These are phyloP conservation scores for Bergia sp. DNA, from an alignment of 92 coral and sea anemone genomes.

Conservation along the genomic window DNA sequence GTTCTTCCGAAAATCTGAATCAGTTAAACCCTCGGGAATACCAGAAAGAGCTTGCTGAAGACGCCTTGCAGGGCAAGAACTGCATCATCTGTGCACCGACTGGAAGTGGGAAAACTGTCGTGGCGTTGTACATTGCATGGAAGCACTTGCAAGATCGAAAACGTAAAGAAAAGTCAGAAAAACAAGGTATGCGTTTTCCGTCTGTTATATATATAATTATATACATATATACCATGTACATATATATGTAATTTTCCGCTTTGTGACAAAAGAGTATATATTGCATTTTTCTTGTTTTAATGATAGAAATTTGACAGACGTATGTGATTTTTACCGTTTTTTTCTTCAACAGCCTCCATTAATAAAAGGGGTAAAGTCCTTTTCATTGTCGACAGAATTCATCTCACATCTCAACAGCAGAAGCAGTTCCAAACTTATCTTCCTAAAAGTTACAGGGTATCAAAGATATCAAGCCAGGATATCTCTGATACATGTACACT, in stretches of 20 bases:
- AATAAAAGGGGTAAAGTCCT: slow-evolving; percentile 57
- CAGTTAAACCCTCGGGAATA: not conserved
- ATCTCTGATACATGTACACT: slow-evolving; percentile 52
- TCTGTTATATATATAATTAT: too few species aligned
- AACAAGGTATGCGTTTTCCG: too few species aligned
- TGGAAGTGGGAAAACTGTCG: not conserved
- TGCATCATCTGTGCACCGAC: slow-evolving; percentile 39
- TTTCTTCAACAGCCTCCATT: not conserved
- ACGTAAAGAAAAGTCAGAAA: not conserved
- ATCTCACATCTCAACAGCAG: slow-evolving; percentile 83
- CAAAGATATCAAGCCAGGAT: slow-evolving; percentile 70
- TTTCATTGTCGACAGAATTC: slow-evolving; percentile 90
- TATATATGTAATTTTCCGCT: too few species aligned
- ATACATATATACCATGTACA: too few species aligned
- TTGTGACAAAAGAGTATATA: too few species aligned
- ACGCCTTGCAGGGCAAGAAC: slow-evolving; percentile 12
- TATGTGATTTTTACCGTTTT: too few species aligned
- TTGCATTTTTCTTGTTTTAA: too few species aligned
- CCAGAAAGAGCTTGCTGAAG: slow-evolving; percentile 27
- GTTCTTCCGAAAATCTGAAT: not conserved
- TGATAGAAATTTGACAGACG: too few species aligned
- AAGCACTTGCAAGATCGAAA: slow-evolving; percentile 40
- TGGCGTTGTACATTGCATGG: slow-evolving; percentile 53
- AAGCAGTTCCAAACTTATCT: slow-evolving; percentile 77
- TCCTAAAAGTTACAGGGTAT: slow-evolving; percentile 67